A percentile compares a stretch with the other conserved stretches of the same genome.
phyloP scores from a whole-genome alignment of 2,113 vertebrate genomes.

The Myocastor coypus region DNA sequence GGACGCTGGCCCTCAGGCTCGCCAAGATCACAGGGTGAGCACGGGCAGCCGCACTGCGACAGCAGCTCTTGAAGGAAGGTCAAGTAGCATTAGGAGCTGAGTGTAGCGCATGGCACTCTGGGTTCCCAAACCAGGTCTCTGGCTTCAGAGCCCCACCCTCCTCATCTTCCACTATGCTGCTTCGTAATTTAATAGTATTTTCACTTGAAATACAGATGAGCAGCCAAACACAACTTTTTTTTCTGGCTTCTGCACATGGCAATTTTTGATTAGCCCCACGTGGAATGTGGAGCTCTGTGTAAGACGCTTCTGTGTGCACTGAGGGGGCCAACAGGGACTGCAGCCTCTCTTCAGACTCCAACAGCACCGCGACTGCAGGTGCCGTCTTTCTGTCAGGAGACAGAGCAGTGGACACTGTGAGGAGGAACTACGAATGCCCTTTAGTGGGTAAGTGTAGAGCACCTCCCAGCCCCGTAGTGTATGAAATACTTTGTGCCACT shows the following conservation, averaged over 20 bases:
- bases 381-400: not conserved
- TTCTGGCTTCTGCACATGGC: not conserved
- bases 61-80: not conserved
- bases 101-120: not conserved
- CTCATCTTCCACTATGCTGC: not conserved
- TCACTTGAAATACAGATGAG: not conserved
- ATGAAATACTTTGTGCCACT: not conserved
- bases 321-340: too few species aligned
- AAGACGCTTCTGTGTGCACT: not conserved
- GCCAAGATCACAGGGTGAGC: not conserved
- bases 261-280: not conserved
- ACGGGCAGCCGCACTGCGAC: not conserved
- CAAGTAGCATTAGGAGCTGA: not conserved
- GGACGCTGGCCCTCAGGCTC: not conserved
- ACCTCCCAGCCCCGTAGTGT: not conserved
- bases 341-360: not conserved
- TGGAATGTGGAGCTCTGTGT: not conserved
- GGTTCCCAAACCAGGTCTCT: constrained; percentile 15
- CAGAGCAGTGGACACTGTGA: not conserved
- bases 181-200: not conserved
- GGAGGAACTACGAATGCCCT: not conserved
- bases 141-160: not conserved
- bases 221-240: not conserved
- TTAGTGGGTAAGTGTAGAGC: not conserved
- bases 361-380: not conserved